Conservation (phyloP, 30 jellyfish, hydroid and myxozoan species). For the Rhopilema esculentum region DNA sequence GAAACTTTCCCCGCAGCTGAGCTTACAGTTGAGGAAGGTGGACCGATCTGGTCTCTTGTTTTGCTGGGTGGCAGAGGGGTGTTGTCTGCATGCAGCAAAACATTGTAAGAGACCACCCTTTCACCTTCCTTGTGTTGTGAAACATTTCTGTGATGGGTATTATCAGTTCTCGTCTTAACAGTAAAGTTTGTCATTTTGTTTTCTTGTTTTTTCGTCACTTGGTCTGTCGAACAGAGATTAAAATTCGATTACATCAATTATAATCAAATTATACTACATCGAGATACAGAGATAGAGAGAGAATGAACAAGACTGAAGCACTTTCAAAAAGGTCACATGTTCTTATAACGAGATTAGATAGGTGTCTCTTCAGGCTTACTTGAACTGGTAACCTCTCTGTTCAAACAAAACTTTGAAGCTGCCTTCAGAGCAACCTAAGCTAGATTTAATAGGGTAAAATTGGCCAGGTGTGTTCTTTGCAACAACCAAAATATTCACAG, state of each 20-base stretch:
- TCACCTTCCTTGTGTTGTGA: conserved; percentile 1
- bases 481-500: too few relatives aligned
- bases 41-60: conserved; percentile 69
- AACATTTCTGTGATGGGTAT: neutral
- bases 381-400: too few relatives aligned
- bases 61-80: conserved; percentile 73
- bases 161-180: neutral
- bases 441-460: too few relatives aligned
- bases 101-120: conserved; percentile 75
- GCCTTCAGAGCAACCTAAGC: too few relatives aligned
- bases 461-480: too few relatives aligned
- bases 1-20: neutral
- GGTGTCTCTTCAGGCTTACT: too few relatives aligned
- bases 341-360: too few relatives aligned
- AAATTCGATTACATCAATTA: neutral
- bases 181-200: conserved; percentile 1
- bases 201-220: neutral
- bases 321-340: too few relatives aligned
- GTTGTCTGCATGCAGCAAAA: conserved; percentile 65
- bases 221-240: conserved; percentile 5
- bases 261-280: too few relatives aligned
- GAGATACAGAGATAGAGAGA: too few relatives aligned
- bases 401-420: too few relatives aligned
- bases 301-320: too few relatives aligned
- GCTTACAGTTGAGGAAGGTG: conserved; percentile 1